Conservation (phyloP, 1,140 invertebrate species). For the Polypedilum vanderplanki region DNA sequence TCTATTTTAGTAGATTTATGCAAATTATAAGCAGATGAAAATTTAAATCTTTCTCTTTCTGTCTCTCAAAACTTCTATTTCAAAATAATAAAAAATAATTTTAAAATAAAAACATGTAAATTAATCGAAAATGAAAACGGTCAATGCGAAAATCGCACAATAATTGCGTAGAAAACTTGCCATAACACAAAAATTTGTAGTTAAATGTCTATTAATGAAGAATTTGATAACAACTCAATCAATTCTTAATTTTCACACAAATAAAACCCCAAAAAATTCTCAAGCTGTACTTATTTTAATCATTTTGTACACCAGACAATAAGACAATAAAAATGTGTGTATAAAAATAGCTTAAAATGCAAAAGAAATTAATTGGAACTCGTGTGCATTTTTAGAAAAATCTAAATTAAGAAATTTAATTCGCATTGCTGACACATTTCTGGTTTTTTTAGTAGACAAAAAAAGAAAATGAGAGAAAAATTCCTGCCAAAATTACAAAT, state of each 20-base stretch:
- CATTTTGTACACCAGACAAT: background rate
- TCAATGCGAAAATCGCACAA: slow-evolving; percentile 27
- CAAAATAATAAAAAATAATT: slow-evolving; percentile 9
- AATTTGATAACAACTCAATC: background rate
- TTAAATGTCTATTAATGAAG: background rate
- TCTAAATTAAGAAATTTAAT: background rate
- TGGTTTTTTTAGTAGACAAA: background rate
- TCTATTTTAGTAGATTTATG: background rate
- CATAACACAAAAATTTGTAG: background rate
- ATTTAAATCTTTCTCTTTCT: background rate
- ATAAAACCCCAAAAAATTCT: background rate
- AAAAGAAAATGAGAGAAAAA: background rate
- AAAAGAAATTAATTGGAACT: background rate
- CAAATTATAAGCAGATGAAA: background rate
- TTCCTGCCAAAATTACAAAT: background rate
- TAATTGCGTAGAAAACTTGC: background rate
- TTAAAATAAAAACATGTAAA: slow-evolving; percentile 26
- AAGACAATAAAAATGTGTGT: background rate
- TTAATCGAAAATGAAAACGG: slow-evolving; percentile 23
- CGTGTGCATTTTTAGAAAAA: slow-evolving; percentile 1
- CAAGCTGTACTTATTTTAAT: background rate
- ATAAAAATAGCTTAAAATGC: background rate
- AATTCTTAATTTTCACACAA: background rate
- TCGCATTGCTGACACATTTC: background rate
- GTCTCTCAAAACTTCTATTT: background rate